Evolutionary conservation across 2,888 invertebrate species (phyloP), one percentile per base, ranked within the genome.

Genomic region (Ophioninae sp.): DNA sequence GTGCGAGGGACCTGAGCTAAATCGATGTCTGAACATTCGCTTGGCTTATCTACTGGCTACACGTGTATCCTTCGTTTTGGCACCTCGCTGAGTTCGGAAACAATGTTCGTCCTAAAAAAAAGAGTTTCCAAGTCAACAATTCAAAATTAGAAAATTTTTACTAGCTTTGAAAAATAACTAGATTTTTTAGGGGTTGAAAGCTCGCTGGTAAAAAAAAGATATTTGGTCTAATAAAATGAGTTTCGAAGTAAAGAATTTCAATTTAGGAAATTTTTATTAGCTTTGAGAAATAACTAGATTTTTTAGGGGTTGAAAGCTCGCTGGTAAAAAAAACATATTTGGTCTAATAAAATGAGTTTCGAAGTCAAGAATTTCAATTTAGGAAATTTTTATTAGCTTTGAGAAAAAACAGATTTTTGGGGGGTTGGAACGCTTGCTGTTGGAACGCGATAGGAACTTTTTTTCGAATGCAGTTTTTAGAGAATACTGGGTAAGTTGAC

Each of bases 1-100:
- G 51, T 13, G 51, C 13, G 51, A 6, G 17, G 51, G 6, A 51
- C 17, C 17, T 2, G 51, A 51, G 51, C 17, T 51, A 2, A 13
- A 51, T 51, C 51, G 13, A 51, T 3, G 59, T 7, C 59, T 6
- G 59, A 59, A 20, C 59, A 20, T 59, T 59, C 59, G 22, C 59
- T 59, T 20, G 59, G 59, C 59, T 22, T 59, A 59, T 59, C 59
- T 59, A 59, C 59, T 20, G 20, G 59, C 59, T 59, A 59, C 59
- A 20, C 7, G 20, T 20, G 59, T 20, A 9, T 59, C 22, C 8
- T 22, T 22, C 59, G 59, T 59, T 22, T 22, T 20, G 9, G 20
- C 9, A 17, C 13, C 51, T 13, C 13, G 6, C 51, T 13, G 51
- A 51, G 17, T 0, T 6, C 51, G 17, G 44, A 44, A 44, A 44